phyloP scores from a whole-genome alignment of 2,113 vertebrate genomes.

The Peromyscus leucopus region DNA sequence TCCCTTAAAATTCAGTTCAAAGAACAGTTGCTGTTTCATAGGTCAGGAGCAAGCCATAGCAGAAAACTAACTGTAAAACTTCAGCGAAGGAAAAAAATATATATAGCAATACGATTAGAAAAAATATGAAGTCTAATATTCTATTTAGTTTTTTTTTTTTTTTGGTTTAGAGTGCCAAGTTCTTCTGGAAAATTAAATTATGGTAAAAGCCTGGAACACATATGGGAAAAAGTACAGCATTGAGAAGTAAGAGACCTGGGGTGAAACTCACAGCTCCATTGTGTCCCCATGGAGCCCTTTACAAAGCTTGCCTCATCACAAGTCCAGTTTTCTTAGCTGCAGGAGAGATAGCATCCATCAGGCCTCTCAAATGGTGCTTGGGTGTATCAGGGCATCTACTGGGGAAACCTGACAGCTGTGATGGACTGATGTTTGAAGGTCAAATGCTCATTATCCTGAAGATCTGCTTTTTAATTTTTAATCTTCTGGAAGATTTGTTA shows the following conservation, averaged over 20 bases:
- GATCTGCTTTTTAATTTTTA: conserved; percentile 5
- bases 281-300: not conserved
- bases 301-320: not conserved
- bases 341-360: not conserved
- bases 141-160: not conserved
- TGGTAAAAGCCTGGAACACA: conserved; percentile 3
- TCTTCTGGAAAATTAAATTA: conserved; percentile 35
- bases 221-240: not conserved
- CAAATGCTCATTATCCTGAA: conserved; percentile 30
- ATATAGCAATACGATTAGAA: not conserved
- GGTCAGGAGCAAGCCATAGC: not conserved
- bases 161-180: conserved; percentile 25
- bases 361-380: not conserved
- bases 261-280: not conserved
- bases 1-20: not conserved
- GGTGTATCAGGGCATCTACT: not conserved
- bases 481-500: conserved; percentile 3
- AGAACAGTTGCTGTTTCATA: not conserved
- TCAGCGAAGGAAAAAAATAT: not conserved
- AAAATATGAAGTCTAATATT: conserved; percentile 26
- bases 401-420: not conserved
- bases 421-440: not conserved
- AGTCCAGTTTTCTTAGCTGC: not conserved
- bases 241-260: not conserved
- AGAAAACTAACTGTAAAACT: conserved; percentile 26